These are phyloP conservation scores for Hydrozoanthus gracilis DNA, from an alignment of 92 coral and sea anemone genomes.

Conservation along the genomic window DNA sequence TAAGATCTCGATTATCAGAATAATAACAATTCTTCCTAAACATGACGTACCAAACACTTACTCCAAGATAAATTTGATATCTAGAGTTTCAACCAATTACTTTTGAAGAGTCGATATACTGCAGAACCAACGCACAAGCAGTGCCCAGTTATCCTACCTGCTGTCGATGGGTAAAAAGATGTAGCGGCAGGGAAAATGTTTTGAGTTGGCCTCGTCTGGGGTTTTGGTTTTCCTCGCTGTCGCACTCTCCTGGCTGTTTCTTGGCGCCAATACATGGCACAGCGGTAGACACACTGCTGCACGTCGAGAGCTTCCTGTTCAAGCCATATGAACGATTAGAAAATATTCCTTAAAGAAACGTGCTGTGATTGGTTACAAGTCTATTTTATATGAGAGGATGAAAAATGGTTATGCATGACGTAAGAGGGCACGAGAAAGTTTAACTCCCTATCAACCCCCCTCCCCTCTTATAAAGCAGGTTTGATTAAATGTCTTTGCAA, in stretches of 20 bases:
- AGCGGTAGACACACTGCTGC: slow-evolving; percentile 87
- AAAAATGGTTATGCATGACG: too few species aligned
- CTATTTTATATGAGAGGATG: too few species aligned
- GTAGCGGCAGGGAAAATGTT: background rate
- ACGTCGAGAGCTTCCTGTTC: slow-evolving; percentile 71
- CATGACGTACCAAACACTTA: too few species aligned
- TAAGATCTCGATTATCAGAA: background rate
- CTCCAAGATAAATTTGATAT: too few species aligned
- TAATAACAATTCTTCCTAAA: background rate
- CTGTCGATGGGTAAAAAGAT: background rate
- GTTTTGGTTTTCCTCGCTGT: slow-evolving; percentile 58
- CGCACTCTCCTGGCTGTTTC: slow-evolving; percentile 73
- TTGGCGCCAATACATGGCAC: slow-evolving; percentile 95
- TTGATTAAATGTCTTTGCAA: too few species aligned
- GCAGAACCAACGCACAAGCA: background rate
- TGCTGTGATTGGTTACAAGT: too few species aligned
- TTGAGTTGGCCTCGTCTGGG: slow-evolving; percentile 5
- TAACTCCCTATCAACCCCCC: too few species aligned
- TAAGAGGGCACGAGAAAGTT: too few species aligned
- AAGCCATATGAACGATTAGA: background rate
- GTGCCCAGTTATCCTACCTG: background rate
- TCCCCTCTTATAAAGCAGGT: too few species aligned
- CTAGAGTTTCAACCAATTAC: too few species aligned
- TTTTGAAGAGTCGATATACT: background rate
- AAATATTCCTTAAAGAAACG: background rate